Conservation (phyloP, 2,797 vertebrate species). For the Hyperoplus lanceolatus region DNA sequence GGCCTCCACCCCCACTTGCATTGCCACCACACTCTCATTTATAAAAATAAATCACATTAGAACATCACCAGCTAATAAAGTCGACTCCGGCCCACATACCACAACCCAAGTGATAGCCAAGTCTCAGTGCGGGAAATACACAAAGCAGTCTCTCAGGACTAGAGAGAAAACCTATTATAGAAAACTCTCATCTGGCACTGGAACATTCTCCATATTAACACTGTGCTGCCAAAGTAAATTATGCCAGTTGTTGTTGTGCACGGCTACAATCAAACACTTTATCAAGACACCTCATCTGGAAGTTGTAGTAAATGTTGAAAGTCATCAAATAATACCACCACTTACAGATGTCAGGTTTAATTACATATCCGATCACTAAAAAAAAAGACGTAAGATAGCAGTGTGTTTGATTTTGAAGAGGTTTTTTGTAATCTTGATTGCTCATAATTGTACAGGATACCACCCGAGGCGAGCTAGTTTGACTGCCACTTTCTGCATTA, state of each 20-base stretch:
- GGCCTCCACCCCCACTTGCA: conserved; percentile 81
- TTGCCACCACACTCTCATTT: conserved; percentile 81
- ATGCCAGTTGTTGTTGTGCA: conserved; percentile 73
- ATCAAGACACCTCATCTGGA: conserved; percentile 67
- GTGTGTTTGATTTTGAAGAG: conserved; percentile 75
- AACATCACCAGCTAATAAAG: conserved; percentile 84
- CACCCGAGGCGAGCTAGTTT: conserved; percentile 73
- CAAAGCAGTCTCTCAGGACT: conserved; percentile 78
- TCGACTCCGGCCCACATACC: conserved; percentile 78
- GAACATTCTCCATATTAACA: conserved; percentile 78
- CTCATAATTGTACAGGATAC: conserved; percentile 82
- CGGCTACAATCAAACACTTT: conserved; percentile 68
- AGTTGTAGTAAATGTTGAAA: conserved; percentile 69
- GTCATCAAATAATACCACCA: conserved; percentile 64
- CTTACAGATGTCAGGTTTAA: conserved; percentile 74
- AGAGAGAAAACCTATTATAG: conserved; percentile 79
- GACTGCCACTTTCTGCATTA: conserved; percentile 67
- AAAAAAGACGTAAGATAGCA: conserved; percentile 66
- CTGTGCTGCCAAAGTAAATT: conserved; percentile 66
- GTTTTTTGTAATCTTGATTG: conserved; percentile 80
- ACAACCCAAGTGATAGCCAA: conserved; percentile 72
- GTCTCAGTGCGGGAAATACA: conserved; percentile 79
- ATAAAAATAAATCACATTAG: conserved; percentile 87
- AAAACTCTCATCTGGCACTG: conserved; percentile 70
- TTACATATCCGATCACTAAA: conserved; percentile 69